phyloP scores from a whole-genome alignment of 2,888 invertebrate species.

The Chrysotoxum bicinctum region DNA sequence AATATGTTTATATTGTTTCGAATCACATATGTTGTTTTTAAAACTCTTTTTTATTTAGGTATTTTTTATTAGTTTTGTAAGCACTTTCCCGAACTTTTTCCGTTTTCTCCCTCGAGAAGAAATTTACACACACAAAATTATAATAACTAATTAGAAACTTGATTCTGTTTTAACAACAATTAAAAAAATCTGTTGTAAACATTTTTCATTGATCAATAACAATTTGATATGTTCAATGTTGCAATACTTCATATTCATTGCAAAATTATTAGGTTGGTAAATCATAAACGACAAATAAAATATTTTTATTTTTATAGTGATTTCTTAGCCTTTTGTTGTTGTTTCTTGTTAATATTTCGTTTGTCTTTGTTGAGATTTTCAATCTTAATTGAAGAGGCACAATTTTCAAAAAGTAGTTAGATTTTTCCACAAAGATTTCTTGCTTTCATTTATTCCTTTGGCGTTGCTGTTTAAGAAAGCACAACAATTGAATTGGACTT shows the following conservation, averaged over 20 bases:
- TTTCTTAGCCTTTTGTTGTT: not conserved
- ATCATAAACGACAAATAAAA: not conserved
- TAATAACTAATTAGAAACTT: constrained; percentile 41
- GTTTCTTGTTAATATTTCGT: not conserved
- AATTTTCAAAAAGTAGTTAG: not conserved
- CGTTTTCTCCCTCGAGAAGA: not conserved
- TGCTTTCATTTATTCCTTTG: not conserved
- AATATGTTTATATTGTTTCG: not conserved
- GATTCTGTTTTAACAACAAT: constrained; percentile 57
- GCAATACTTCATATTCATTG: constrained; percentile 61
- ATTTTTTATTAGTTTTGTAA: not conserved
- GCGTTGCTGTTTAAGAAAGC: not conserved
- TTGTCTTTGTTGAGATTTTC: not conserved
- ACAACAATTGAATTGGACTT: not conserved
- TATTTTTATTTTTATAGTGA: not conserved
- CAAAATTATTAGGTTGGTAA: constrained; percentile 10
- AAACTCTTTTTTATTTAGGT: not conserved
- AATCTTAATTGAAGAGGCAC: not conserved
- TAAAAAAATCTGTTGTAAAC: constrained; percentile 54
- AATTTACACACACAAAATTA: constrained; percentile 2
- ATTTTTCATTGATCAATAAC: constrained; percentile 54
- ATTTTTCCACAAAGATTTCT: not conserved
- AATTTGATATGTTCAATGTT: constrained; percentile 42
- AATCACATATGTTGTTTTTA: not conserved
- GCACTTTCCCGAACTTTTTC: not conserved